Percentiles rank a stretch among this genome's conserved stretches.
These are phyloP conservation scores for Disparrhopalites patrizii DNA, from an alignment of 2,888 invertebrate genomes.

Conservation along the genomic window DNA sequence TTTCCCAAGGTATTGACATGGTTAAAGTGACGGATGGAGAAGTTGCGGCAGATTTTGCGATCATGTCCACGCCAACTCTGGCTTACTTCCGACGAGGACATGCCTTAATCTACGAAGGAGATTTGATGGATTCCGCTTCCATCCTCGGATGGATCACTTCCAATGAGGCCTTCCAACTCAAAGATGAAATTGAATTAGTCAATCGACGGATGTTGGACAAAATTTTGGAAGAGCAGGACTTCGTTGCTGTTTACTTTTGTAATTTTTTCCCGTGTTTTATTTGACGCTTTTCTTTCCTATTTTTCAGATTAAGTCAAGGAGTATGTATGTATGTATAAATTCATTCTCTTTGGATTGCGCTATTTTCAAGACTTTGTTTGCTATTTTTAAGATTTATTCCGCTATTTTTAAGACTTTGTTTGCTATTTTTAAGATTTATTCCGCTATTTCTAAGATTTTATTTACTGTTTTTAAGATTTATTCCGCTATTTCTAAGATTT, in stretches of 20 bases:
- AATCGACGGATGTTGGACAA: conserved; percentile 95
- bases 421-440: background rate
- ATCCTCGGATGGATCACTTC: conserved; percentile 86
- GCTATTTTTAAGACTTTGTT: too few species aligned
- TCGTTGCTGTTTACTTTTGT: conserved; percentile 94
- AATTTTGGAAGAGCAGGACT: conserved; percentile 88
- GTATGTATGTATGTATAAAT: too few species aligned
- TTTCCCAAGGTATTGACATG: conserved; percentile 70
- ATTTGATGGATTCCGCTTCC: conserved; percentile 78
- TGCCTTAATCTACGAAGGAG: conserved; percentile 82
- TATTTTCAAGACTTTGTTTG: too few species aligned
- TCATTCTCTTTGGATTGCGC: too few species aligned
- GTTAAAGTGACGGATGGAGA: conserved; percentile 82
- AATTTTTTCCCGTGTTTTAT: too few species aligned
- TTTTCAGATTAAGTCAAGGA: too few species aligned
- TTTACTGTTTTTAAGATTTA: background rate
- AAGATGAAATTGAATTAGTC: conserved; percentile 95
- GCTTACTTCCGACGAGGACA: conserved; percentile 80
- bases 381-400: background rate
- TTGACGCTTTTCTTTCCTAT: too few species aligned
- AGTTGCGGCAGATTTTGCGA: conserved; percentile 74
- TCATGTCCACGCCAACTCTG: conserved; percentile 75
- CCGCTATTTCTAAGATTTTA: too few species aligned
- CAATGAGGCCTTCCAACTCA: conserved; percentile 90
- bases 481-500: too few species aligned